phyloP scores from a whole-genome alignment of 2,797 vertebrate species.

The Scolopax bukidnonensis region DNA sequence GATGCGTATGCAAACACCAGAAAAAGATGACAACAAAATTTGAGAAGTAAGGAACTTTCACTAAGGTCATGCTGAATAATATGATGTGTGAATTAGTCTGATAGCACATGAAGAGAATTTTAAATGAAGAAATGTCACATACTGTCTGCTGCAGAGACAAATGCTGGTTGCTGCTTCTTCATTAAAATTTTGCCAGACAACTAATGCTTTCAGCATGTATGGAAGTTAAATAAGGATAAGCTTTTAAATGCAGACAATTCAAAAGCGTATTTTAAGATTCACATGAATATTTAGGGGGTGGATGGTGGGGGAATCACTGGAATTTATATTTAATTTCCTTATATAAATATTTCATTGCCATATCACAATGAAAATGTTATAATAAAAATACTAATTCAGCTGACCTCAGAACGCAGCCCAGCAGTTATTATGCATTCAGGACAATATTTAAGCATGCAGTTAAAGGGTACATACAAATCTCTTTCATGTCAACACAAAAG shows the following conservation, averaged over 20 bases:
- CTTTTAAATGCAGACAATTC: background rate
- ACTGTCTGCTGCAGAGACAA: background rate
- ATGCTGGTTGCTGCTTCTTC: background rate
- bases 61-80: background rate
- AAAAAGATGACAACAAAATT: background rate
- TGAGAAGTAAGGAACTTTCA: background rate
- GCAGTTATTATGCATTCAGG: background rate
- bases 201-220: background rate
- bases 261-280: background rate
- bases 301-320: background rate
- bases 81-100: background rate
- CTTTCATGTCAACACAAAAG: background rate
- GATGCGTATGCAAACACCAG: background rate
- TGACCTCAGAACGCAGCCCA: background rate
- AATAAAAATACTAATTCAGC: background rate
- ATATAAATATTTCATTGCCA: background rate
- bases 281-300: background rate
- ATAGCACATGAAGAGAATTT: conserved; percentile 1
- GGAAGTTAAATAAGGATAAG: background rate
- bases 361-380: background rate
- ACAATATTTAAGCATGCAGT: background rate
- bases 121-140: background rate
- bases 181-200: background rate
- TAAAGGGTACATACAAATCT: background rate
- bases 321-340: background rate